phyloP scores from a whole-genome alignment of 2,113 vertebrate genomes.

The Syngnathus floridae region DNA sequence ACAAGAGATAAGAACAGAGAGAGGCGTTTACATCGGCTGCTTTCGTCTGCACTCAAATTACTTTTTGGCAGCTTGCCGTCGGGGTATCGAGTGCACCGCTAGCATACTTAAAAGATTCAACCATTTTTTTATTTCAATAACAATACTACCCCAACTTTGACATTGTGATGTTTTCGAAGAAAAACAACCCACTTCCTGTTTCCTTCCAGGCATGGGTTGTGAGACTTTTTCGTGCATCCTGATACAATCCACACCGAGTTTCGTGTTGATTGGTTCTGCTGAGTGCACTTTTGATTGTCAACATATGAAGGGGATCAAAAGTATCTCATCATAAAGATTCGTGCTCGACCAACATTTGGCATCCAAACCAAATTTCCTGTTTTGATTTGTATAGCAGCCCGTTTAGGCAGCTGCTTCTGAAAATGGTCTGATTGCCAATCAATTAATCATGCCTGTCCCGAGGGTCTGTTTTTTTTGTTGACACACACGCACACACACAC shows the following conservation, averaged over 20 bases:
- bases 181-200: neutral
- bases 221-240: neutral
- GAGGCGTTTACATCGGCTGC: neutral
- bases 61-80: slow-evolving; percentile 1
- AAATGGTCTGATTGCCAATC: slow-evolving; percentile 1
- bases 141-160: neutral
- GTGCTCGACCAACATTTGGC: neutral
- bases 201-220: neutral
- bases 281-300: neutral
- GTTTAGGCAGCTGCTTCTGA: neutral
- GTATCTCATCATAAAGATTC: neutral
- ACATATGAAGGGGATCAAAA: neutral
- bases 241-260: neutral
- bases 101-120: neutral
- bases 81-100: neutral
- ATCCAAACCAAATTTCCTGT: neutral
- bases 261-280: neutral
- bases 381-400: neutral
- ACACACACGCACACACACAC: neutral
- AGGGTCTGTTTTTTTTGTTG: neutral
- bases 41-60: neutral
- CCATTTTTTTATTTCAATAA: neutral
- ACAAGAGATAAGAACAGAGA: neutral
- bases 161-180: neutral
- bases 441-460: neutral